Conservation (phyloP, 1,140 invertebrate species). For the Drosophila guanche region DNA sequence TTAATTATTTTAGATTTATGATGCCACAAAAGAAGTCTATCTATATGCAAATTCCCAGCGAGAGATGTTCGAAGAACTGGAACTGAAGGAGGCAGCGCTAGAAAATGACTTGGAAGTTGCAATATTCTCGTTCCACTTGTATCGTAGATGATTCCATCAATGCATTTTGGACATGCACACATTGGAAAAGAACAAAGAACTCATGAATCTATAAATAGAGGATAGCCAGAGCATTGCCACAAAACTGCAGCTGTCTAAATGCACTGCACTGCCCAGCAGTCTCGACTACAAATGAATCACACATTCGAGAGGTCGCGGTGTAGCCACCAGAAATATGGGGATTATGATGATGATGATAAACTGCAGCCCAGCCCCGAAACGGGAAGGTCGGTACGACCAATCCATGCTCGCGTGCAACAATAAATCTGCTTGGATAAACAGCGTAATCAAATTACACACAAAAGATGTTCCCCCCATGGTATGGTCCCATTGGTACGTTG, state of each 20-base stretch:
- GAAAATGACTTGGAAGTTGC: constrained; percentile 10
- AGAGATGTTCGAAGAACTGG: not conserved
- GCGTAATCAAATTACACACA: constrained; percentile 49
- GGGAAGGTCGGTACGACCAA: constrained; percentile 10
- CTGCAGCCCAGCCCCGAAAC: constrained; percentile 1
- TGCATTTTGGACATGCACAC: too few species aligned
- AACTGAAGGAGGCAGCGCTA: constrained; percentile 5
- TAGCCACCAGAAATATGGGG: constrained; percentile 16
- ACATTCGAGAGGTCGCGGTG: not conserved
- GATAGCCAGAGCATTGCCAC: too few species aligned
- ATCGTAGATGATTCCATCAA: not conserved
- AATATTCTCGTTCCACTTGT: too few species aligned
- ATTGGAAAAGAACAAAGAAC: constrained; percentile 12
- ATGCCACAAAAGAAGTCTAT: constrained; percentile 33
- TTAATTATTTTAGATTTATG: constrained; percentile 75
- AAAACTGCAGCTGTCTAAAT: constrained; percentile 23
- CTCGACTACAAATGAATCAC: too few species aligned
- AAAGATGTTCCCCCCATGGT: constrained; percentile 24
- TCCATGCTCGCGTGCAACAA: constrained; percentile 8
- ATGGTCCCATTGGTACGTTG: too few species aligned
- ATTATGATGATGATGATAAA: constrained; percentile 37
- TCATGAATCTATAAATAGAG: constrained; percentile 65
- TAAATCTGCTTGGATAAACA: constrained; percentile 58
- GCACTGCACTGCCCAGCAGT: too few species aligned
- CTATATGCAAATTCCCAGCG: constrained; percentile 61